Evolutionary conservation across 2,888 invertebrate species (phyloP), one percentile per base, ranked within the genome.

Genomic region (Tipula helvola): DNA sequence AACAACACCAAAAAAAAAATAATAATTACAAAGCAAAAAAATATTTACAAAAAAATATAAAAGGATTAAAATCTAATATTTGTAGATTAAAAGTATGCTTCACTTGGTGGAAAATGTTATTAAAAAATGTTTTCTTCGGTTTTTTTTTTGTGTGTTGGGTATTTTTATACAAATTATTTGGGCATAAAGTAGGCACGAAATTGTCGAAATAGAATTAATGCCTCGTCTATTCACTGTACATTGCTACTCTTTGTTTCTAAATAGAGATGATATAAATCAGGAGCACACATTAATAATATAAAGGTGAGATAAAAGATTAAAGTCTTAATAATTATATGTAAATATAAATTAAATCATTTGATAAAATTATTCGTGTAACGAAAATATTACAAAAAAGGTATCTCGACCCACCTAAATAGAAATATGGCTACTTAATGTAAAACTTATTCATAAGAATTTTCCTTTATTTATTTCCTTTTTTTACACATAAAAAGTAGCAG

Each of bases 41-140:
- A 71, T 71, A 12, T 28, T 71, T 16, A 52, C 10, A 44, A 44
- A 52, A 52, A 52, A 71, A 71, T 71, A 71, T 71, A 71, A 71
- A 71, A 71, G 71, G 71, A 71, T 71, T 71, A 71, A 71, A 71
- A 28, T 71, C 71, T 71, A 71, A 71, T 71, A 71, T 71, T 71
- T 71, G 71, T 71, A 71, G 71, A 71, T 71, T 71, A 71, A 71
- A 71, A 71, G 71, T 71, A 71, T 71, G 71, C 71, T 71, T 71
- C 71, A 71, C 71, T 71, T 71, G 71, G 71, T 71, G 71, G 71
- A 71, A 71, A 71, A 71, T 71, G 71, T 71, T 71, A 71, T 71
- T 71, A 71, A 71, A 52, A 71, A 71, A 71, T 71, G 71, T 71
- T 71, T 71, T 71, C 71, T 71, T 71, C 71, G 8, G 28, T 71